Evolutionary conservation across 2,797 vertebrate genomes (phyloP), one percentile per base, ranked within the genome.

Genomic region (Periparus ater): DNA sequence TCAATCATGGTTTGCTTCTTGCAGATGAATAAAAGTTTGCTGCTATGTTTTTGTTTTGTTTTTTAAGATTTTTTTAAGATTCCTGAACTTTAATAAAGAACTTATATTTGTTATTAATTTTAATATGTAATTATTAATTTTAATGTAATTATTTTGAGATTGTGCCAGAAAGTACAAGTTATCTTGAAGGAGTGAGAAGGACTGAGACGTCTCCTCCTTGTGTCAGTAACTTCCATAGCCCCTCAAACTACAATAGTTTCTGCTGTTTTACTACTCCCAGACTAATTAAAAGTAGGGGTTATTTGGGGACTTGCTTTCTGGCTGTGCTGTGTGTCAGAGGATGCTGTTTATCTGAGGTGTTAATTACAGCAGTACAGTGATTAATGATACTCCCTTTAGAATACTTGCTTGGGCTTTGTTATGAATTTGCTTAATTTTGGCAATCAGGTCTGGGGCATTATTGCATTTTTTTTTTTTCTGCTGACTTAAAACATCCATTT

Each of bases 171-270:
- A 55, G 23, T 9, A 13, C 17, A 73, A 68, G 23, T 32, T 30
- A 68, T 6, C 4, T 18, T 73, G 22, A n/a, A 38, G 32, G 19
- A 68, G 5, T n/a, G 47, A 65, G 45, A 27, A 55, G 32, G 32
- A 10, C 29, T 50, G 58, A 54, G 21, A 4, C 13, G 5, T 60
- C 70, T 88, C 22, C 20, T 62, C 36, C 34, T 54, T 34, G 23
- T 73, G 70, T 79, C 61, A 53, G 26, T 68, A 53, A 30, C 11
- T 78, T 26, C 42, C 54, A 36, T 3, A 68, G 4, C 9, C 11
- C 6, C 29, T 20, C 0, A 0, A 45, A 22, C 12, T 61, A 11
- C 6, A 25, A 19, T 26, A 30, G 38, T 21, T 82, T 40, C 25
- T 77, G 9, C 30, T 42, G 4, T 38, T 3, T 29, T 81, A 9